Base-by-base conservation (phyloP, 2,888 invertebrate species). In the Brachynemurus nebulosus region DNA sequence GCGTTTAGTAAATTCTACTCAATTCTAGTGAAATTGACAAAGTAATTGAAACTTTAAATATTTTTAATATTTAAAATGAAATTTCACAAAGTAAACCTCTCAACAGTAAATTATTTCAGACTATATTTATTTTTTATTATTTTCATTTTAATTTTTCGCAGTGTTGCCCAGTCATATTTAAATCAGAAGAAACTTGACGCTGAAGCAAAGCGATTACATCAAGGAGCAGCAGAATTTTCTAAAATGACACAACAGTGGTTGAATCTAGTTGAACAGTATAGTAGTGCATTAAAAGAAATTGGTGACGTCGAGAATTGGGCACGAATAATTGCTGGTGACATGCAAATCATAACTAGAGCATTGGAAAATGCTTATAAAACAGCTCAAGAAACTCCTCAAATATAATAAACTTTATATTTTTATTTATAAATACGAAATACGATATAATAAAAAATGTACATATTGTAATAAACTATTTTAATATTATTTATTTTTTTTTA, bases 301-400 rank as follows among this genome's bases (percentile, higher is more conserved):
- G 98, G 98, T 1, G 97, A 98, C 70, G 95, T 96, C 1, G 95
- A 97, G 62, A 97, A 95, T 62, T 98, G 97, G 97, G 91, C 97
- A 0, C 78, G 85, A 51, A 92, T 89, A 52, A 97, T 98, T 55
- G 97, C 98, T 65, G 81, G 80, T 48, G 98, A 98, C 62, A 90
- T 97, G 82, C 79, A 85, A 59, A 82, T 88, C 2, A 84, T 98
- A 51, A 84, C 89, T 6, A 84, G 83, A 53, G 91, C 95, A 16
- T 70, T 98, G 49, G 95, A 96, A 67, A 80, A 86, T 63, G 93
- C 93, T 8, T 95, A 96, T 62, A 89, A 88, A 71, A 83, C 70
- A 19, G 71, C 78, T 1, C 62, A 71, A 45, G 69, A 72, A 40
- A 51, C 51, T 47, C 48, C 47, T 40, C 44, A 44, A 44, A 7